Percentiles rank a stretch among this genome's conserved stretches.
These are phyloP conservation scores for Xestia xanthographa DNA, from an alignment of 2,888 invertebrate genomes.

Conservation along the genomic window DNA sequence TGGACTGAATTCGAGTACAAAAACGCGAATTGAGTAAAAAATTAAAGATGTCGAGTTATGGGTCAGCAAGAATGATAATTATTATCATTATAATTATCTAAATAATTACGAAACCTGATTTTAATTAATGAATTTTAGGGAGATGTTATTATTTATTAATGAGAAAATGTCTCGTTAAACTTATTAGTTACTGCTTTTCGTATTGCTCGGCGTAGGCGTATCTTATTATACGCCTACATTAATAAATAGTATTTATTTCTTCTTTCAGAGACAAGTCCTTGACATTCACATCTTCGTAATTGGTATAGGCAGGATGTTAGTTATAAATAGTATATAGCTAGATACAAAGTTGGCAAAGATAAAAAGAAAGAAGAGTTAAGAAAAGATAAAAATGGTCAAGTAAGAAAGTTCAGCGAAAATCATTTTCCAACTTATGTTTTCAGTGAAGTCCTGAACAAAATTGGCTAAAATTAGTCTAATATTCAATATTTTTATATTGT, in stretches of 20 bases:
- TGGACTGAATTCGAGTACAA: neutral
- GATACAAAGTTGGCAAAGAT: neutral
- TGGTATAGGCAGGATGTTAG: neutral
- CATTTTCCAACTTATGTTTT: neutral
- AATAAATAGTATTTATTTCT: neutral
- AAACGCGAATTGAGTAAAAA: neutral
- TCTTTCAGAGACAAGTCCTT: neutral
- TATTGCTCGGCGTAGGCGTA: no score
- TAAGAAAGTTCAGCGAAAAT: neutral
- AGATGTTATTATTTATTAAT: neutral
- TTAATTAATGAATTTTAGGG: neutral
- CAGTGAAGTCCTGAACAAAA: neutral
- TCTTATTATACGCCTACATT: neutral
- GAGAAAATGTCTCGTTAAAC: neutral
- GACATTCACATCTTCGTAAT: neutral
- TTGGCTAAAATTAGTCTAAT: neutral
- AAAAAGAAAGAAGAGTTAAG: no score
- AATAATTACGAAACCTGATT: neutral
- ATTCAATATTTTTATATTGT: no score
- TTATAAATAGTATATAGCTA: neutral
- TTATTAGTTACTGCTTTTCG: neutral
- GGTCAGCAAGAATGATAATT: neutral
- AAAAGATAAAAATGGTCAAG: neutral
- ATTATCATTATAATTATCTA: neutral
- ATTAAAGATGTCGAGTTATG: neutral